Evolutionary conservation across 2,113 vertebrate genomes (phyloP), one percentile per base, ranked within the genome.

Genomic region (Ammodytes marinus): DNA sequence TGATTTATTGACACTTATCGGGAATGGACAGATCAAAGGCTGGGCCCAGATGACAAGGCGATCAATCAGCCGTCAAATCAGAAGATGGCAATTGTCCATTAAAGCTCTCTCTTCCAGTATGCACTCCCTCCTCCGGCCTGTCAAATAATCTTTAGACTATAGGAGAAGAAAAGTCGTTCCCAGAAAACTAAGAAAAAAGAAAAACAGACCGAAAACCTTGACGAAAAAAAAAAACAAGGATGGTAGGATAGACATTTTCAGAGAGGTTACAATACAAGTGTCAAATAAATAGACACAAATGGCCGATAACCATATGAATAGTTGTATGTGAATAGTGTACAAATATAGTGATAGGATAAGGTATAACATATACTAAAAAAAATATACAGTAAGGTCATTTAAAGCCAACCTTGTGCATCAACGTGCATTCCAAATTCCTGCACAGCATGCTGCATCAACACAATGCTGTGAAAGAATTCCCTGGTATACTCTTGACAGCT

Each of bases 1-100:
- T 97, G 96, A 98, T 98, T 98, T 97, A 98, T 98, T 96, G 97
- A 98, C 97, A 97, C 96, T 97, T 97, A 99, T 99, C 96, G 95
- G 96, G 96, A 97, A 97, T 97, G 96, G 98, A 98, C 97, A 99
- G 97, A 98, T 99, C 97, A 98, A 99, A 99, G 96, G 95, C 95
- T 87, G 94, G 92, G 80, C 69, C 27, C 91, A 88, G 93, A 95
- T 97, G 98, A 98, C 96, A 90, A 90, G 96, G 93, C 92, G 89
- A 98, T 99, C 98, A 97, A 98, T 99, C 97, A 97, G 94, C 93
- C 95, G 94, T 99, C 97, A 98, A 98, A 98, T 97, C 96, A 96
- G 27, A 98, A 96, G 96, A 96, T 97, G 96, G 96, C 96, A 96
- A 96, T 91, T 96, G 96, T 96, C 96, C 97, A 97, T 95, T 96